phyloP scores from a whole-genome alignment of 1,140 invertebrate species.

The Bemisia tabaci region DNA sequence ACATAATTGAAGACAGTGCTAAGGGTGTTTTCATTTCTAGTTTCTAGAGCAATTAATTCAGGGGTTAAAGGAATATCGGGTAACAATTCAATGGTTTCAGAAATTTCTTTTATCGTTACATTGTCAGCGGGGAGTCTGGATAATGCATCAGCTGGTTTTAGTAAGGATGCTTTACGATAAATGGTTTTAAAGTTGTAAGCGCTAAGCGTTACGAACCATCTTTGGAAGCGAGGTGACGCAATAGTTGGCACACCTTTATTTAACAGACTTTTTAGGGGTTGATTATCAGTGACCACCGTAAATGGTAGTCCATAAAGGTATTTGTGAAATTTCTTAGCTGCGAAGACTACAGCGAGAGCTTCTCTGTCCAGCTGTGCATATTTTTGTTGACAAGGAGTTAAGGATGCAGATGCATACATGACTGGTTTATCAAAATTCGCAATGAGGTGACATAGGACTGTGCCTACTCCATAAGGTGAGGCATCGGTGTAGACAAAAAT shows the following conservation, averaged over 20 bases:
- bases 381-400: neutral
- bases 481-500: conserved; percentile 35
- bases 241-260: conserved; percentile 23
- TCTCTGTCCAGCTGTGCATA: conserved; percentile 9
- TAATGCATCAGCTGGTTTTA: neutral
- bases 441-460: conserved; percentile 32
- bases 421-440: conserved; percentile 31
- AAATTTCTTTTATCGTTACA: neutral
- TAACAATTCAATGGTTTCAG: neutral
- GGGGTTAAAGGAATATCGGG: neutral
- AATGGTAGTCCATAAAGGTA: conserved; percentile 11
- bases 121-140: neutral
- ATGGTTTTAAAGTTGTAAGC: neutral
- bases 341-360: conserved; percentile 8
- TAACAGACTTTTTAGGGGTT: conserved; percentile 32
- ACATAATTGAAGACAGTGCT: neutral
- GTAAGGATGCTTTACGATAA: neutral
- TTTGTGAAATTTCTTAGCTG: conserved; percentile 12
- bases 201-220: neutral
- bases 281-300: conserved; percentile 34
- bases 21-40: neutral
- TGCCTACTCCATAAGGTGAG: conserved; percentile 33
- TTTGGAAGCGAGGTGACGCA: conserved; percentile 22
- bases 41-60: neutral
- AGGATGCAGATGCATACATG: conserved; percentile 31